These are phyloP conservation scores for Caprella mutica DNA, from an alignment of 2,888 invertebrate species.

Conservation along the genomic window DNA sequence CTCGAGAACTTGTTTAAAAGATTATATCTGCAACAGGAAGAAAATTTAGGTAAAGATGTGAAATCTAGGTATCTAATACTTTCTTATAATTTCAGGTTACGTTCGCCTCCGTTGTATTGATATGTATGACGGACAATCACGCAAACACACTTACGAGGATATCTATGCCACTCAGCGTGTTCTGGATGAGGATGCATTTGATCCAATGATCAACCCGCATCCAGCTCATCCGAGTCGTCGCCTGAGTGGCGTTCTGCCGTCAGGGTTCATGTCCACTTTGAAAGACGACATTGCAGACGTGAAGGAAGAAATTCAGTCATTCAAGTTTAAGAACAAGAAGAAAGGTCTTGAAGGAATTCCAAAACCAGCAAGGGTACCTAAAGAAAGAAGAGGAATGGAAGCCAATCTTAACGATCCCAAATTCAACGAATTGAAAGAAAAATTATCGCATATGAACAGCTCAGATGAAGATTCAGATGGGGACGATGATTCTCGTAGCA, in stretches of 20 bases:
- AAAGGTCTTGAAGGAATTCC: not conserved
- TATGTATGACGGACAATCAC: constrained; percentile 16
- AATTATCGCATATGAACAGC: not conserved
- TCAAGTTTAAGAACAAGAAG: not conserved
- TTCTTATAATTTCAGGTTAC: constrained; percentile 33
- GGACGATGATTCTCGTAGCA: not conserved
- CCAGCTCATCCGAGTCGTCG: constrained; percentile 2
- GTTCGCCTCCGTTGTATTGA: constrained; percentile 35
- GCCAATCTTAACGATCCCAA: not conserved
- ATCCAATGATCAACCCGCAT: not conserved
- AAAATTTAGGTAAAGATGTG: too few species aligned
- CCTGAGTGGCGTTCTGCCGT: constrained; percentile 19
- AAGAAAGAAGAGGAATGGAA: not conserved
- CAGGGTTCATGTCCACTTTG: not conserved
- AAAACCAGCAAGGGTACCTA: not conserved
- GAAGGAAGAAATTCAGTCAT: constrained; percentile 5
- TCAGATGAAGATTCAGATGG: not conserved
- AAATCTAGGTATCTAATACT: not conserved
- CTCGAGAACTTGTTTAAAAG: not conserved
- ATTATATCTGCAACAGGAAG: too few species aligned
- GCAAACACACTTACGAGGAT: constrained; percentile 23
- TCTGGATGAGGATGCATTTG: not conserved
- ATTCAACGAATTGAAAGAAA: not conserved
- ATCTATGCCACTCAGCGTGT: constrained; percentile 17
- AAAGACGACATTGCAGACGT: not conserved